Base-by-base conservation (phyloP, 2,113 vertebrate species). In the Siphamia tubifer region DNA sequence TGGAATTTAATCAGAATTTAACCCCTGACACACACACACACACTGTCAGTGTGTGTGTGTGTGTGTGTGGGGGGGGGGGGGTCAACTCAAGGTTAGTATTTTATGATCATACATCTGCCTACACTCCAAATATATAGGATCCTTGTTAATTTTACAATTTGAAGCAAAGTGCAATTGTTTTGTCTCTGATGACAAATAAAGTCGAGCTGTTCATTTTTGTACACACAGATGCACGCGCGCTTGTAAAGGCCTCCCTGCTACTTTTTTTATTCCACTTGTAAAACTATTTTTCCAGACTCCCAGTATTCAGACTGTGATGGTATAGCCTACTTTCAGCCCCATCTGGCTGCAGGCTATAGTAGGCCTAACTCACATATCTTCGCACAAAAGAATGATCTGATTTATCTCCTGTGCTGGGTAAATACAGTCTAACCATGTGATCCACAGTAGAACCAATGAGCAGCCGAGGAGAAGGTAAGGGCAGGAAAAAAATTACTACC, bases 381-480 rank as follows among this genome's bases (percentile, higher is more conserved):
- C 74, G 66, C 73, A 86, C 82, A 89, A 86, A 85, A 85, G 80
- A 74, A 80, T 11, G 24, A 57, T 52, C 21, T 79, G 81, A 90
- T 90, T 90, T 81, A 88, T 87, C 36, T 31, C 58, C 60, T 25
- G 8, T 49, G 62, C 55, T 23, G 76, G 63, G 74, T 84, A 83
- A 90, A 84, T 82, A 81, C 81, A 74, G 76, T 87, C 76, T 9
- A 54, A 68, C 77, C 89, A 90, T 67, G 89, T 90, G 89, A 89
- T 68, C 72, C 36, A 1, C 42, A 1, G 12, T 38, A 30, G 51
- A 77, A 74, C 89, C 89, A 90, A 90, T 90, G 52, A 30, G 82
- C 82, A 48, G 77, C 68, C 74, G 74, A 79, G 82, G 34, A 79
- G 82, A 70, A 79, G 82, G 74, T 82, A 78, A 56, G 80, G 74